Evolutionary conservation across 1,140 invertebrate genomes (phyloP).

Genomic region (Drosophila ercepeae): DNA sequence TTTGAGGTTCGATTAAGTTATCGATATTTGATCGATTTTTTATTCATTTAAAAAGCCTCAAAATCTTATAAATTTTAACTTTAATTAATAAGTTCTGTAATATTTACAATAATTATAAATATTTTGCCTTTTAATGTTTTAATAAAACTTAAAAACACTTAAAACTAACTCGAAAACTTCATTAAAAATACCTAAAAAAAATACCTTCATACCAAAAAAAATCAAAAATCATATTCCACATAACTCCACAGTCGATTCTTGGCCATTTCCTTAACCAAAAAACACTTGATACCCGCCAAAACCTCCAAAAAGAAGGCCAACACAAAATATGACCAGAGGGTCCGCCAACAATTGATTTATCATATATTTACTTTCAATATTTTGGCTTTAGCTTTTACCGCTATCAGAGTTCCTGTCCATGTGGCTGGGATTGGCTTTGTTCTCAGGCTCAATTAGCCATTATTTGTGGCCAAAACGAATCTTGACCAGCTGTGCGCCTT

Average conservation of each 20-base stretch:
- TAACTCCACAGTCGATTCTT: neutral
- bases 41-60: too few relatives aligned
- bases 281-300: constrained; percentile 20
- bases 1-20: too few relatives aligned
- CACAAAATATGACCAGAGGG: constrained; percentile 27
- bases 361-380: constrained; percentile 21
- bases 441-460: constrained; percentile 42
- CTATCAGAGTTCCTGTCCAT: neutral
- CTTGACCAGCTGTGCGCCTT: neutral
- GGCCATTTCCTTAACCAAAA: neutral
- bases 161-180: too few relatives aligned
- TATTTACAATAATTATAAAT: too few relatives aligned
- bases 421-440: constrained; percentile 9
- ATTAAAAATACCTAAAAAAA: too few relatives aligned
- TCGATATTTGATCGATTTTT: too few relatives aligned
- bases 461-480: constrained; percentile 21
- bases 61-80: too few relatives aligned
- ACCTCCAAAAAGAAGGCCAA: constrained; percentile 2
- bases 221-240: too few relatives aligned
- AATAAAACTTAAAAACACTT: too few relatives aligned
- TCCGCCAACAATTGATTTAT: constrained; percentile 44
- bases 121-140: too few relatives aligned
- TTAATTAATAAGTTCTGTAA: too few relatives aligned
- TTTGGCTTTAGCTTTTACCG: constrained; percentile 1
- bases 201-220: too few relatives aligned